A percentile compares a stretch with the other conserved stretches of the same genome.
Conservation (phyloP, 2,797 vertebrate species). For the Poecile montanus region DNA sequence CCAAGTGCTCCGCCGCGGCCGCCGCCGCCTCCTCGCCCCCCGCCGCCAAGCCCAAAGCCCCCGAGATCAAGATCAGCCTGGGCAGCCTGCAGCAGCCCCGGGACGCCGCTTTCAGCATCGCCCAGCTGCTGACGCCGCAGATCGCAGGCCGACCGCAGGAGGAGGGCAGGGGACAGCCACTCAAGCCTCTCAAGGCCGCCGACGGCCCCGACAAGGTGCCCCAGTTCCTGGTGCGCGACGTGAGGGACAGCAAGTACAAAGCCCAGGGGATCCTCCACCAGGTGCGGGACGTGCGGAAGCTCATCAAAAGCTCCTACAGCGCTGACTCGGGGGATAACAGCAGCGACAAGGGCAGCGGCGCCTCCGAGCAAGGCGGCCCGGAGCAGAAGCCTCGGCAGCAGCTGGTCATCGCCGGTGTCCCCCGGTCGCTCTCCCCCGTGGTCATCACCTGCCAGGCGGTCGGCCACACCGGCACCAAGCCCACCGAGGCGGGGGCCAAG, state of each 20-base stretch:
- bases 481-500: slow-evolving; percentile 34
- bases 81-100: slow-evolving; percentile 84
- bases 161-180: slow-evolving; percentile 71
- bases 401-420: slow-evolving; percentile 67
- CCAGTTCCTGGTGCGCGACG: slow-evolving; percentile 90
- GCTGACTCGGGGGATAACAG: slow-evolving; percentile 85
- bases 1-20: slow-evolving; percentile 62
- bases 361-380: slow-evolving; percentile 71
- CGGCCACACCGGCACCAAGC: slow-evolving; percentile 77
- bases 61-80: slow-evolving; percentile 92
- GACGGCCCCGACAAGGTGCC: slow-evolving; percentile 87
- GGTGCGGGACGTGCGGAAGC: slow-evolving; percentile 93
- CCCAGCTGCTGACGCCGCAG: slow-evolving; percentile 90
- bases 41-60: slow-evolving; percentile 74
- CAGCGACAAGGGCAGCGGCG: slow-evolving; percentile 76
- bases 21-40: not conserved
- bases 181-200: slow-evolving; percentile 73
- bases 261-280: slow-evolving; percentile 90
- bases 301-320: slow-evolving; percentile 91
- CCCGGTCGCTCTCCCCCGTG: slow-evolving; percentile 81
- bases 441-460: slow-evolving; percentile 93
- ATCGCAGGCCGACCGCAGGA: slow-evolving; percentile 77
- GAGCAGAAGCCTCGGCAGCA: slow-evolving; percentile 80
- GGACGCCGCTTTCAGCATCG: slow-evolving; percentile 87
- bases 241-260: slow-evolving; percentile 88